Conservation (phyloP, 2,797 vertebrate genomes). For the Rhinogobio ventralis region DNA sequence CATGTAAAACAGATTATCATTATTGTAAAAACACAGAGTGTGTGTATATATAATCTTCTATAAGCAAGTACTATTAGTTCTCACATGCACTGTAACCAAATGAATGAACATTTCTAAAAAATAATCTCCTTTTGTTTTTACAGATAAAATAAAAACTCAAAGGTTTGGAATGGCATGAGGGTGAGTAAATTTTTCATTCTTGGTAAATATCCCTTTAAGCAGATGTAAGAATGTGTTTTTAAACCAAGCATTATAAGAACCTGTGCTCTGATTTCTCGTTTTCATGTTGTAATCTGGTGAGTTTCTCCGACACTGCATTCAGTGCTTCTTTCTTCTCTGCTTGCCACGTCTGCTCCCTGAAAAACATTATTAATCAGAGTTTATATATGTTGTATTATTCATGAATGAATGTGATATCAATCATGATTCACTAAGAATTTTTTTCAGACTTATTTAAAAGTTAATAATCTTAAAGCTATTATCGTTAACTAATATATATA, state of each 20-base stretch:
- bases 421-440: background rate
- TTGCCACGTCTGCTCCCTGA: slow-evolving; percentile 78
- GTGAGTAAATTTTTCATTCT: background rate
- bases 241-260: slow-evolving; percentile 55
- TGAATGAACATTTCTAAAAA: background rate
- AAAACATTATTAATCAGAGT: slow-evolving; percentile 41
- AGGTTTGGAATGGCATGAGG: background rate
- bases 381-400: background rate
- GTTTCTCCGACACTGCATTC: slow-evolving; percentile 64
- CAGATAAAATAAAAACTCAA: background rate
- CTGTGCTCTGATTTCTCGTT: slow-evolving; percentile 70
- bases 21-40: too few relatives aligned
- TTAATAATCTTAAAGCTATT: background rate
- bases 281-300: slow-evolving; percentile 64
- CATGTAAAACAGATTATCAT: too few relatives aligned
- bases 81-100: background rate
- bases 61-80: background rate
- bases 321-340: slow-evolving; percentile 75
- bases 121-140: background rate
- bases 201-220: background rate
- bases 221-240: background rate
- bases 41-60: background rate
- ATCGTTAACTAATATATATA: too few relatives aligned
- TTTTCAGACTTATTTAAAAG: background rate
- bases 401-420: background rate